Evolutionary conservation across 2,888 invertebrate genomes (phyloP).

Genomic region (Melanostoma scalare): DNA sequence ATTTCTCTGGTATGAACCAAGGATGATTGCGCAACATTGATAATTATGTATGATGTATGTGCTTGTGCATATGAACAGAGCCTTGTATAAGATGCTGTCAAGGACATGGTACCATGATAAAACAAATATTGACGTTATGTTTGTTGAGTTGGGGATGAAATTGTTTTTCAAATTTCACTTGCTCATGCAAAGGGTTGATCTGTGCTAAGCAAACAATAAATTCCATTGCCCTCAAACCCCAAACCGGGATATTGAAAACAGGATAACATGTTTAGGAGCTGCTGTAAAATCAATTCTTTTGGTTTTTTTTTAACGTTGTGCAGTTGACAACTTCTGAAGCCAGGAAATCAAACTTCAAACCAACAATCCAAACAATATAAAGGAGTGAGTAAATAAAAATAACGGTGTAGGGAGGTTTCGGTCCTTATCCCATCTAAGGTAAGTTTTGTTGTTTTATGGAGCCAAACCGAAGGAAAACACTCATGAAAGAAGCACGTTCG

Average conservation of each 20-base stretch:
- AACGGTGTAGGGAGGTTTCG: no score
- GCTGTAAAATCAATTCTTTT: no score
- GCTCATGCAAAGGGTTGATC: constrained; percentile 4
- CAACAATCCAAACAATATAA: no score
- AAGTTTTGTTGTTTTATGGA: neutral
- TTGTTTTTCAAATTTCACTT: constrained; percentile 1
- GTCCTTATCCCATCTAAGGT: no score
- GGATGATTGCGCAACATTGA: constrained; percentile 18
- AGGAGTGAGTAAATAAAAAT: no score
- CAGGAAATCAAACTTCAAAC: no score
- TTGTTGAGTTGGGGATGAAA: neutral
- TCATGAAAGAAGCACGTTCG: neutral
- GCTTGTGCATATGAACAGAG: no score
- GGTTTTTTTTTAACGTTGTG: no score
- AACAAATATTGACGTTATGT: neutral
- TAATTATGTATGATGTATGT: constrained; percentile 3
- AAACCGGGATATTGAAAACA: neutral
- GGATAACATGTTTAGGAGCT: neutral
- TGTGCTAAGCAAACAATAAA: neutral
- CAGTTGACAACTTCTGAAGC: no score
- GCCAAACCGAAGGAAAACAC: neutral
- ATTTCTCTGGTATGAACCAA: neutral
- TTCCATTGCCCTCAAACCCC: neutral
- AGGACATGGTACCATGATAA: constrained; percentile 24
- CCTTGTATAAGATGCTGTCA: no score